Evolutionary conservation across 2,113 vertebrate species (phyloP), one percentile per base, ranked within the genome.

Genomic region (Bos javanicus): DNA sequence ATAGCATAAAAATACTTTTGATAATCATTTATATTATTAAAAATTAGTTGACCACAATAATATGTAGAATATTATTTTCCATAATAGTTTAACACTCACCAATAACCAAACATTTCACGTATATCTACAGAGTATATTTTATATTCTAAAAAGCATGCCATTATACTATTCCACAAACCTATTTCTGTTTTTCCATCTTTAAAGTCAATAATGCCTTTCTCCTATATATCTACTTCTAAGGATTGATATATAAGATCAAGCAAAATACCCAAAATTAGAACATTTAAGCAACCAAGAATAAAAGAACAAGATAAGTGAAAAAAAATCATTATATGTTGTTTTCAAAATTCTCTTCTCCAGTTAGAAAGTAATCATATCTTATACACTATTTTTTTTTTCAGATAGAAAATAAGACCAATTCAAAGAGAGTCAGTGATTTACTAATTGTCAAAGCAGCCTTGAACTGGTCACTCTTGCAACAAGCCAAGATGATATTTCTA

Each of bases 1-100:
- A 98, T 97, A 97, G 93, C 60, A 90, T 88, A 95, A 98, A 98
- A 98, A 90, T 95, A 97, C 81, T 82, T 95, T 97, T 84, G 16
- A 64, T 85, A 94, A 91, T 90, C 85, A 88, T 33, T 86, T 83
- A 52, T 19, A 76, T 90, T 26, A 67, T 74, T 39, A 94, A 82
- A 87, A 92, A 71, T 50, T 21, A 96, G 25, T 78, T 52, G 43
- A 59, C 23, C 50, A 71, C 6, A 85, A 84, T 80, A 59, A 89
- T 54, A 87, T 19, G 14, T 17, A 82, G 23, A 92, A 60, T 36
- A 54, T 21, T 83, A n/a, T 57, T 84, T 84, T 48, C 50, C 87
- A 88, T 92, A 54, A 60, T 67, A n/a, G 15, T 43, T 82, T 95
- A 95, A n/a, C 48, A 85, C 87, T 95, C 10, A 60, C 87, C 59